Conservation (phyloP, 1,140 invertebrate genomes). For the Drosophila ananassae region DNA sequence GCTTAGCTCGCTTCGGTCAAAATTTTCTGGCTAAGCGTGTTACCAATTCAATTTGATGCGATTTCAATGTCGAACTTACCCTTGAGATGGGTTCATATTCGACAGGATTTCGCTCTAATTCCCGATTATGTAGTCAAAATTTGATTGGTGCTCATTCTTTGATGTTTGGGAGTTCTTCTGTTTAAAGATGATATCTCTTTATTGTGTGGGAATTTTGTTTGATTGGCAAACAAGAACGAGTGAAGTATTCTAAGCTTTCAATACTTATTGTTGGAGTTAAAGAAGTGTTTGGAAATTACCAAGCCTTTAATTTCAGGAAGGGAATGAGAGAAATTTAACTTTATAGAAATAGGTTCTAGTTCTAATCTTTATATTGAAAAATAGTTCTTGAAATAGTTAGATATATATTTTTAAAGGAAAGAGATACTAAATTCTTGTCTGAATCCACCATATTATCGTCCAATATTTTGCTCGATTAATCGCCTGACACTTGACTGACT, state of each 20-base stretch:
- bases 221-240: background rate
- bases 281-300: too few species aligned
- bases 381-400: too few species aligned
- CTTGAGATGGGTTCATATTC: constrained; percentile 19
- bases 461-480: constrained; percentile 66
- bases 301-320: background rate
- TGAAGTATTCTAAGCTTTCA: background rate
- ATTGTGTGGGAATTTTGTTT: background rate
- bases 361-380: too few species aligned
- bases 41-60: constrained; percentile 35
- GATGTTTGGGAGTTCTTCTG: constrained; percentile 5
- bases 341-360: too few species aligned
- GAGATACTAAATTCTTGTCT: background rate
- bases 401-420: too few species aligned
- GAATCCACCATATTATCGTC: constrained; percentile 8
- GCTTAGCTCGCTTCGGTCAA: background rate
- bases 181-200: background rate
- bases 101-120: constrained; percentile 13
- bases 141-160: constrained; percentile 20
- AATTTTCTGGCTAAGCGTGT: constrained; percentile 18
- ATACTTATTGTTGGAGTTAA: background rate
- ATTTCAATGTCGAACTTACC: constrained; percentile 19
- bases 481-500: constrained; percentile 68
- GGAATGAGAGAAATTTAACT: background rate
- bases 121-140: constrained; percentile 28